Evolutionary conservation across 2,113 vertebrate genomes (phyloP).

Genomic region (Labrus mixtus): DNA sequence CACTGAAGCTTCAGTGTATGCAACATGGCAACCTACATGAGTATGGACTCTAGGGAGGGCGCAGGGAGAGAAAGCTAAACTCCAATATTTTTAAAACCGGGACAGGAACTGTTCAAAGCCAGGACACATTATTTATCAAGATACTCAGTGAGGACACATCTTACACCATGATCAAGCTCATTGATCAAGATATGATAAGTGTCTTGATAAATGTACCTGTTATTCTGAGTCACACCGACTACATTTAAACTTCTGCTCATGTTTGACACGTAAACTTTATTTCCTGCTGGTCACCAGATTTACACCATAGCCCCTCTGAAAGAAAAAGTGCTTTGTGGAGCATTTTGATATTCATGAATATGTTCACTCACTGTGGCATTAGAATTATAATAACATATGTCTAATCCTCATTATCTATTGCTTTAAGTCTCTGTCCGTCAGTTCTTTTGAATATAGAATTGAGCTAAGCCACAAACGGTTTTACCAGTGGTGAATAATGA

Average conservation of each 20-base stretch:
- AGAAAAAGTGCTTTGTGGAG: constrained; percentile 52
- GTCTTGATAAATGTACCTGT: no score
- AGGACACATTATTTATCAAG: no score
- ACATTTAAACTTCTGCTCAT: not conserved
- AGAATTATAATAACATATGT: constrained; percentile 71
- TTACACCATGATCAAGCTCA: no score
- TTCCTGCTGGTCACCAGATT: constrained; percentile 8
- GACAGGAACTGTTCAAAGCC: no score
- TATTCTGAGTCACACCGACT: not conserved
- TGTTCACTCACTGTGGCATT: constrained; percentile 66
- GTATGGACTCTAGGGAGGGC: no score
- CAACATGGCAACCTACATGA: no score
- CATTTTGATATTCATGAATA: constrained; percentile 70
- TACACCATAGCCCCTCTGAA: constrained; percentile 19
- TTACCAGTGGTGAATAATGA: constrained; percentile 53
- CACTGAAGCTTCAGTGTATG: no score
- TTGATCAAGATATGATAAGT: no score
- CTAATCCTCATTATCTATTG: constrained; percentile 71
- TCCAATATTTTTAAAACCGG: no score
- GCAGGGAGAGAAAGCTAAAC: no score
- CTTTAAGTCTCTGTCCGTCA: constrained; percentile 51
- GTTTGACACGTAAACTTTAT: not conserved
- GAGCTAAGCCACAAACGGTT: constrained; percentile 44
- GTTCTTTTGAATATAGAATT: constrained; percentile 29
- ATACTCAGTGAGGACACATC: no score